Evolutionary conservation across 2,888 invertebrate species (phyloP).

Genomic region (Sinhomidia bicolor): DNA sequence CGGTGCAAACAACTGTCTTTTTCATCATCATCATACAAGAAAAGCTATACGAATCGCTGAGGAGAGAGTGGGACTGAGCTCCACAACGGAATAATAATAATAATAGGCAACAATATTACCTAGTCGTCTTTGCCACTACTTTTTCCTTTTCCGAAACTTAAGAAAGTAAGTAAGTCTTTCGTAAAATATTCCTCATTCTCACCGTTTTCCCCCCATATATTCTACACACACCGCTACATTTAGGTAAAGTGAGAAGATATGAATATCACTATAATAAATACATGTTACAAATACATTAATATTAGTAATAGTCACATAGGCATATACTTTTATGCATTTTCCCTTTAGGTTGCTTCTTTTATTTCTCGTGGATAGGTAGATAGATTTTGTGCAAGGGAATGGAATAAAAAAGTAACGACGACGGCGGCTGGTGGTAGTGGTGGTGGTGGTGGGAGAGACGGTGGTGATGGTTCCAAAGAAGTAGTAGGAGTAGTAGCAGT

Average conservation of each 20-base stretch:
- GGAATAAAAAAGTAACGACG: background rate
- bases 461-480: too few species aligned
- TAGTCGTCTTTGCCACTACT: constrained; percentile 13
- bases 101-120: constrained; percentile 59
- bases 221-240: background rate
- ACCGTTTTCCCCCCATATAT: background rate
- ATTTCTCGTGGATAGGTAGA: background rate
- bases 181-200: too few species aligned
- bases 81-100: constrained; percentile 45
- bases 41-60: constrained; percentile 38
- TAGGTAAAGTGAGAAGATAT: background rate
- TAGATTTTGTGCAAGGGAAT: background rate
- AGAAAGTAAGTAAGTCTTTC: too few species aligned
- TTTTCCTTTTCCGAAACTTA: background rate
- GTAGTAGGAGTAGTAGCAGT: too few species aligned
- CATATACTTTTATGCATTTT: background rate
- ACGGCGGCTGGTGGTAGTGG: background rate
- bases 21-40: constrained; percentile 50
- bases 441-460: too few species aligned
- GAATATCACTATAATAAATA: background rate
- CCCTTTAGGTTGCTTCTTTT: background rate
- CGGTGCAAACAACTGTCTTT: constrained; percentile 64
- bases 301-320: too few species aligned
- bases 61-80: background rate
- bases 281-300: background rate